phyloP scores from a whole-genome alignment of 1,140 invertebrate species.

The Mya arenaria region DNA sequence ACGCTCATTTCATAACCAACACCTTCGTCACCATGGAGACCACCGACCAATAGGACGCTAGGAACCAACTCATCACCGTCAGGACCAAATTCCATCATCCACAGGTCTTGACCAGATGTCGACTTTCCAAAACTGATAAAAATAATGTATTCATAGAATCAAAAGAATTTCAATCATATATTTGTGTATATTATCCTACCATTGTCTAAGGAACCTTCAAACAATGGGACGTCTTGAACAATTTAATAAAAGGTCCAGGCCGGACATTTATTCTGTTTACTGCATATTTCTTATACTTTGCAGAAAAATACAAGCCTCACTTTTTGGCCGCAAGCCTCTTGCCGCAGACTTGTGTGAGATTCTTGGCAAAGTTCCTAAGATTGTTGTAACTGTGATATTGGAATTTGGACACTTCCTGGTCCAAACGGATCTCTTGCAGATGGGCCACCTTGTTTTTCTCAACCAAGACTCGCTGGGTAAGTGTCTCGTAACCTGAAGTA shows the following conservation, averaged over 20 bases:
- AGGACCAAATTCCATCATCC: conserved; percentile 95
- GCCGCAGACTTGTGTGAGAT: conserved; percentile 35
- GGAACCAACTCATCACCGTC: conserved; percentile 81
- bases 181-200: too few species aligned
- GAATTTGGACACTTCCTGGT: conserved; percentile 41
- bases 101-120: conserved; percentile 89
- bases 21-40: conserved; percentile 95
- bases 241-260: too few species aligned
- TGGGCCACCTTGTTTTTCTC: conserved; percentile 8
- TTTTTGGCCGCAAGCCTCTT: conserved; percentile 7
- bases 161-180: background rate
- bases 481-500: conserved; percentile 58
- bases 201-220: too few species aligned
- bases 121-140: conserved; percentile 64
- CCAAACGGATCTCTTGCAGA: conserved; percentile 12
- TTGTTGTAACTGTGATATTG: conserved; percentile 87
- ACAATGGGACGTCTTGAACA: too few species aligned
- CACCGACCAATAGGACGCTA: conserved; percentile 90
- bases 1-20: conserved; percentile 91
- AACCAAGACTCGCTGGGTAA: conserved; percentile 50
- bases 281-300: too few species aligned
- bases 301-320: too few species aligned
- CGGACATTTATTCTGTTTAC: too few species aligned
- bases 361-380: background rate
- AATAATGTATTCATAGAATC: background rate